Conservation (phyloP, 2,113 vertebrate genomes). For the Macheiramphus alcinus region DNA sequence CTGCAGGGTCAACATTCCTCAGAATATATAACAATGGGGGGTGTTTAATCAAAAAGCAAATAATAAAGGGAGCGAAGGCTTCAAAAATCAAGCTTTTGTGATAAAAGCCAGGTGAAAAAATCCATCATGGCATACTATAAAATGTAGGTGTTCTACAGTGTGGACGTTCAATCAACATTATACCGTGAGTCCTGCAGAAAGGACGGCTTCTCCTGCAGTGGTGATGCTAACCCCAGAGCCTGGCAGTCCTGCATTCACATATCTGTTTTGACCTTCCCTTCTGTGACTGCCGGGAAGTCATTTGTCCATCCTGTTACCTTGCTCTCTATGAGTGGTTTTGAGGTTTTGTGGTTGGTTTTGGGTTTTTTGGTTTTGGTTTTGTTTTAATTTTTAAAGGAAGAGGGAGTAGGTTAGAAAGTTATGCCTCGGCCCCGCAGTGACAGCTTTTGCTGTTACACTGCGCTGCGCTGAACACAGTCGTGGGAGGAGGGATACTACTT, state of each 20-base stretch:
- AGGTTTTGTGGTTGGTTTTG: background rate
- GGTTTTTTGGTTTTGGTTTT: accelerated
- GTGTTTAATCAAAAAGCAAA: constrained; percentile 47
- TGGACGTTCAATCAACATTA: background rate
- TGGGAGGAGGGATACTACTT: background rate
- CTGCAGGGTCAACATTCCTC: constrained; percentile 21
- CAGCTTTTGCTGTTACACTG: background rate
- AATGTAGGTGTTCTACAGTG: background rate
- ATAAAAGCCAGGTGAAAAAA: background rate
- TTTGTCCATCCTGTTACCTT: background rate
- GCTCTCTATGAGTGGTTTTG: background rate
- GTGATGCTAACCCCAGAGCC: background rate
- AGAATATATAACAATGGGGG: background rate
- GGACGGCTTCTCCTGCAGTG: background rate
- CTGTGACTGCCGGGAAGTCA: background rate
- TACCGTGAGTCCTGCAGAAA: background rate
- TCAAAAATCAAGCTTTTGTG: constrained; percentile 44
- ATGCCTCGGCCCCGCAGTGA: background rate
- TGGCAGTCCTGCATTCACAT: background rate
- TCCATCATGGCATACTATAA: background rate
- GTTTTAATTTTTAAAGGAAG: background rate
- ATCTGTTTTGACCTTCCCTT: background rate
- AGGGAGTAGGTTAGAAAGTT: background rate
- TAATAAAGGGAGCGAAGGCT: background rate
- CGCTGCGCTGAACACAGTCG: accelerated